Evolutionary conservation across 2,113 vertebrate species (phyloP).

Genomic region (Pelecanoides urinatrix): DNA sequence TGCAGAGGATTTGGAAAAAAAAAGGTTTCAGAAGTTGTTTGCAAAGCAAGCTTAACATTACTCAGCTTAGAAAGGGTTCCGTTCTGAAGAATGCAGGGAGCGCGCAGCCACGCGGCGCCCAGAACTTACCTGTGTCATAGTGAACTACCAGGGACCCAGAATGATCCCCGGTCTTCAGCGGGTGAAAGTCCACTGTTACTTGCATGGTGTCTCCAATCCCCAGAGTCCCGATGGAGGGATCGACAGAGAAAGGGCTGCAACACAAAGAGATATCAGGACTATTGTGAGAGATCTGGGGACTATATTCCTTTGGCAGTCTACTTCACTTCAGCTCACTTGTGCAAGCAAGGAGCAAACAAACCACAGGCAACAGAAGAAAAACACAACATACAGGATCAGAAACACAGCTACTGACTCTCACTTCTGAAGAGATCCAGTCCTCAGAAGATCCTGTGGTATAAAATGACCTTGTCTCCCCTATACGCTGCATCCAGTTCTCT

Average conservation of each 20-base stretch:
- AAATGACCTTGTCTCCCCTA: background rate
- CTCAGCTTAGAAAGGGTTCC: background rate
- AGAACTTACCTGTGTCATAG: slow-evolving; percentile 79
- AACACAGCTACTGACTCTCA: background rate
- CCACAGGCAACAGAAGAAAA: background rate
- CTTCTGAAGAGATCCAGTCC: background rate
- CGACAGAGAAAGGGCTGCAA: slow-evolving; percentile 85
- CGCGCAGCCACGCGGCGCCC: background rate
- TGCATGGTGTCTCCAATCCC: slow-evolving; percentile 74
- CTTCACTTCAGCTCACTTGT: background rate
- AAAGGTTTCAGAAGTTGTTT: background rate
- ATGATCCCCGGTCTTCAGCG: slow-evolving; percentile 73
- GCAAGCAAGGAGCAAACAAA: background rate
- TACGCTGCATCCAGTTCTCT: background rate
- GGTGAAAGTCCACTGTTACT: slow-evolving; percentile 81
- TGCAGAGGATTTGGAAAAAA: background rate
- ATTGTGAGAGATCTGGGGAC: background rate
- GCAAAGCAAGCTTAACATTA: background rate
- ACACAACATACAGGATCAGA: background rate
- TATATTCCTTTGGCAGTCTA: background rate
- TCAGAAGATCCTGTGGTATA: background rate
- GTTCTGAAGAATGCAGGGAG: background rate
- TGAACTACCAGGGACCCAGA: slow-evolving; percentile 71
- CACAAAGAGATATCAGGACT: background rate
- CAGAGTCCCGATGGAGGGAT: slow-evolving; percentile 72